A percentile compares a stretch with the other conserved stretches of the same genome.
These are phyloP conservation scores for Dicyrtoma fusca DNA, from an alignment of 2,888 invertebrate species.

Conservation along the genomic window DNA sequence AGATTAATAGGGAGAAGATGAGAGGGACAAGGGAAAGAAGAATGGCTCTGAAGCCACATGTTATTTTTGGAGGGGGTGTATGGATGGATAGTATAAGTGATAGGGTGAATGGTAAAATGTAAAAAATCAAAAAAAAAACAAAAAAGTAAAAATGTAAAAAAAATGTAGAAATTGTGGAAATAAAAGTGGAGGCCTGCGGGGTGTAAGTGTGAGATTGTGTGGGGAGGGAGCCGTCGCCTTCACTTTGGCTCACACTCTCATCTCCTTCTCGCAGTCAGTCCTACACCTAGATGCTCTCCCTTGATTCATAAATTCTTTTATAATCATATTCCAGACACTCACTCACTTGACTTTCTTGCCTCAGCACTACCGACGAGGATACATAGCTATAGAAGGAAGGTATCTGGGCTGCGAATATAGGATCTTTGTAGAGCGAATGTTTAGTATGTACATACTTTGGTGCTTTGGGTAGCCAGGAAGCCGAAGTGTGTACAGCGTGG, in stretches of 20 bases:
- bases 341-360: too few relatives aligned
- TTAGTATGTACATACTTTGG: too few relatives aligned
- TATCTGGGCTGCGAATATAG: too few relatives aligned
- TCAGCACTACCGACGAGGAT: too few relatives aligned
- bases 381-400: too few relatives aligned
- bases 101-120: conserved; percentile 14
- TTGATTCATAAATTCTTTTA: conserved; percentile 1
- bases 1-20: not conserved
- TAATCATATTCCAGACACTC: conserved; percentile 2
- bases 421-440: too few relatives aligned
- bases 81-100: not conserved
- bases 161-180: conserved; percentile 9
- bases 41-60: too few relatives aligned
- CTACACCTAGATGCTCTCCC: too few relatives aligned
- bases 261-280: not conserved
- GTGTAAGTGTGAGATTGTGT: conserved; percentile 13
- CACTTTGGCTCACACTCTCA: not conserved
- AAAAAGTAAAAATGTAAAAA: too few relatives aligned
- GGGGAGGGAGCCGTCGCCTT: not conserved
- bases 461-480: too few relatives aligned
- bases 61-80: too few relatives aligned
- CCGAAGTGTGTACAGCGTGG: not conserved
- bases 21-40: not conserved
- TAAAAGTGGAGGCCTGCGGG: conserved; percentile 9
- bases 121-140: too few relatives aligned